These are phyloP conservation scores for Arrhopalites spinosus DNA, from an alignment of 2,888 invertebrate species.

Conservation along the genomic window DNA sequence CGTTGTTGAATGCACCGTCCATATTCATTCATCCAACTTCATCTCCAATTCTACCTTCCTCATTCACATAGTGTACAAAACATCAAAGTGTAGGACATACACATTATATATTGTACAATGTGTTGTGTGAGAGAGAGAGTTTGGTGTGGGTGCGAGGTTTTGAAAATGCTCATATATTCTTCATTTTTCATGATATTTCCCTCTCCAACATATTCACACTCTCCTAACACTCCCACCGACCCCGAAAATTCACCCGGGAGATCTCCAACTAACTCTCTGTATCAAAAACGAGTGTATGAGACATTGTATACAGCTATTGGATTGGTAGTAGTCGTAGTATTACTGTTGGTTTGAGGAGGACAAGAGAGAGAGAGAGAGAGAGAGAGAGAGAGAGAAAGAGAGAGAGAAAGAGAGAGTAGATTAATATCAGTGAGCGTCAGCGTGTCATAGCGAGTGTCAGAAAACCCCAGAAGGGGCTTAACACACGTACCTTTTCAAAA, in stretches of 20 bases:
- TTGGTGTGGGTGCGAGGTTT: neutral
- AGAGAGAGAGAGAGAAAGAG: too few species aligned
- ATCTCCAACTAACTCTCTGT: too few species aligned
- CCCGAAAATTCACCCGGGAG: too few species aligned
- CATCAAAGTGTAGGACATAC: neutral
- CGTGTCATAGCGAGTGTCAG: conserved; percentile 47
- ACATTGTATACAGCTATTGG: too few species aligned
- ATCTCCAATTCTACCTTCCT: neutral
- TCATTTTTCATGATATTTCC: neutral
- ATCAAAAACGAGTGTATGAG: too few species aligned
- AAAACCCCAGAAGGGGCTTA: conserved; percentile 44
- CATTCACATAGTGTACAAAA: neutral
- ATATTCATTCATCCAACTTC: conserved; percentile 15
- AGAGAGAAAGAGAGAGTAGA: too few species aligned
- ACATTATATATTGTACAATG: too few species aligned
- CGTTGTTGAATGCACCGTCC: conserved; percentile 25
- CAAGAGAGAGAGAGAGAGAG: conserved; percentile 24
- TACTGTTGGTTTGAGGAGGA: conserved; percentile 20
- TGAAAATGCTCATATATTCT: neutral
- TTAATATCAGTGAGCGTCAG: conserved; percentile 49
- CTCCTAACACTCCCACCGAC: neutral
- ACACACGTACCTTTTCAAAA: conserved; percentile 48
- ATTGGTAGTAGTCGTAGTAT: too few species aligned
- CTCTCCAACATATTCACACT: neutral
- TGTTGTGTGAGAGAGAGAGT: neutral